Conservation (phyloP, 2,888 invertebrate genomes). For the Ophioninae sp. region DNA sequence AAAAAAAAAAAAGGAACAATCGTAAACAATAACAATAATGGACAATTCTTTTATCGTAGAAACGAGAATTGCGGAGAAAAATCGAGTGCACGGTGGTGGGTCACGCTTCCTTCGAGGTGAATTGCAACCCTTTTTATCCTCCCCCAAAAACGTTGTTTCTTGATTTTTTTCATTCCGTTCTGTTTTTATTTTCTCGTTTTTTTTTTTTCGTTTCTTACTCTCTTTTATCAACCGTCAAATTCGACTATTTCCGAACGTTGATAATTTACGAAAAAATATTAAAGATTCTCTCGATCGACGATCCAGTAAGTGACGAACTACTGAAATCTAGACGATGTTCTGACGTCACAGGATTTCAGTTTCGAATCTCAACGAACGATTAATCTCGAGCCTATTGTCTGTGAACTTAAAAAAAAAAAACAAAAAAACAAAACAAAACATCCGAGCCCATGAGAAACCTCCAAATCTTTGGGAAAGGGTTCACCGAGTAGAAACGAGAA, state of each 20-base stretch:
- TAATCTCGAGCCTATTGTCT: too few relatives aligned
- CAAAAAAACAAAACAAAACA: slow-evolving; percentile 18
- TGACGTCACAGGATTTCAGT: too few relatives aligned
- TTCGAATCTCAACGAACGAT: too few relatives aligned
- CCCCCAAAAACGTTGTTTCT: background rate
- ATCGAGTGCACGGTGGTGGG: slow-evolving; percentile 71
- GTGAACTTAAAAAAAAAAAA: background rate
- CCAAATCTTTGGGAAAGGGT: slow-evolving; percentile 8
- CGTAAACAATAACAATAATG: slow-evolving; percentile 8
- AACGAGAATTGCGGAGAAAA: slow-evolving; percentile 17
- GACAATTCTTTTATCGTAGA: background rate
- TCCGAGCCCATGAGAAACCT: slow-evolving; percentile 2
- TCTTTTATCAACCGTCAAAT: background rate
- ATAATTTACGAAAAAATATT: too few relatives aligned
- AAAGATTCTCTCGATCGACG: too few relatives aligned
- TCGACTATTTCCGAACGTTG: background rate
- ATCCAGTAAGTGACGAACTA: background rate
- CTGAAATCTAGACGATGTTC: too few relatives aligned
- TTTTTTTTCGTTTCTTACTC: too few relatives aligned
- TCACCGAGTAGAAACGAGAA: slow-evolving; percentile 6
- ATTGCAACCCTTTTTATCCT: slow-evolving; percentile 9
- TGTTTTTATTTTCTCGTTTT: background rate
- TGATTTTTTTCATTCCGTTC: background rate
- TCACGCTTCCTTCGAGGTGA: slow-evolving; percentile 74
- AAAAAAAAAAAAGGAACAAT: background rate